phyloP scores from a whole-genome alignment of 2,888 invertebrate genomes.

The Mimas tiliae region DNA sequence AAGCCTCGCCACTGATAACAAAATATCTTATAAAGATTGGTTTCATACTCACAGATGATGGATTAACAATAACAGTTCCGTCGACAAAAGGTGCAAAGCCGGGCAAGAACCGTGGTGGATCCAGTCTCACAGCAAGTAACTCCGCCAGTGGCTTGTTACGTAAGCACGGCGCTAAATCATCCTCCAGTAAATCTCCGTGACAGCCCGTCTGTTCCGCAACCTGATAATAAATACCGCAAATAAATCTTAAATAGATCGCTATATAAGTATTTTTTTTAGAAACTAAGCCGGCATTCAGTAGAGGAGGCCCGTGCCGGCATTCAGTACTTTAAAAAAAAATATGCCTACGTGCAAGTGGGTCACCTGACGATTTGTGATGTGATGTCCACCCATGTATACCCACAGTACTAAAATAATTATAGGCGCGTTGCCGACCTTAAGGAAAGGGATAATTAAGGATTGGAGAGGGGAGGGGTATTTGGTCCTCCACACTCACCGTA shows the following conservation, averaged over 20 bases:
- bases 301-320: no score
- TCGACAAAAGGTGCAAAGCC: constrained; percentile 98
- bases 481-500: no score
- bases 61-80: constrained; percentile 91
- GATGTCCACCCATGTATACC: no score
- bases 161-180: constrained; percentile 94
- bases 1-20: not conserved
- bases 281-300: no score
- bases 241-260: constrained; percentile 30
- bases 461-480: no score
- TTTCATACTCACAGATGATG: constrained; percentile 79
- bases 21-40: not conserved
- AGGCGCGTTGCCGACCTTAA: no score
- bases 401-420: no score
- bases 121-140: constrained; percentile 89
- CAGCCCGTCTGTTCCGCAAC: constrained; percentile 94
- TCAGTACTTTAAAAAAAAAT: no score
- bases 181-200: constrained; percentile 91
- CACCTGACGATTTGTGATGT: no score
- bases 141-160: constrained; percentile 91
- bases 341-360: no score
- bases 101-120: constrained; percentile 92
- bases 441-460: no score
- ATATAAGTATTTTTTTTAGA: no score
- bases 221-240: constrained; percentile 48